phyloP scores from a whole-genome alignment of 2,113 vertebrate species.

The Xerus inauris region DNA sequence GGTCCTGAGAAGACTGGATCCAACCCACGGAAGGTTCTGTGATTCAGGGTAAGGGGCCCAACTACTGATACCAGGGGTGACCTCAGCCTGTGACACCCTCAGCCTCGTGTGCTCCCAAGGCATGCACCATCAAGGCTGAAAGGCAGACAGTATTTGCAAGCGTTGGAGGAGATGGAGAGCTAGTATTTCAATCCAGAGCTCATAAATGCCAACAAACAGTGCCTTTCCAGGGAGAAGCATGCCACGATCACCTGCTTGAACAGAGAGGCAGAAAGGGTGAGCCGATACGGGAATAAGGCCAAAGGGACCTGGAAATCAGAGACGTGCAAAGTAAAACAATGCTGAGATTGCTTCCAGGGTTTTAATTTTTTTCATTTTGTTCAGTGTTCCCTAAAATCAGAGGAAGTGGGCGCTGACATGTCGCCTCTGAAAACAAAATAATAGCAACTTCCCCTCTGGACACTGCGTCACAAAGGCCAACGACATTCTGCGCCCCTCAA shows the following conservation, averaged over 20 bases:
- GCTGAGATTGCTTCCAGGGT: fast-evolving
- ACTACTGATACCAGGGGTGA: neutral
- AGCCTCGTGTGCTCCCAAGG: neutral
- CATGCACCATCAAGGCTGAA: neutral
- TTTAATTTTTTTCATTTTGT: too few relatives aligned
- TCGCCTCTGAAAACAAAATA: neutral
- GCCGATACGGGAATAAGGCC: neutral
- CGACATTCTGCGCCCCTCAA: too few relatives aligned
- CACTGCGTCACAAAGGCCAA: neutral
- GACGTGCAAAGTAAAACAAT: too few relatives aligned
- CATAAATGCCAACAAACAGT: neutral
- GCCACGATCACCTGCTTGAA: neutral
- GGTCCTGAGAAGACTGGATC: neutral
- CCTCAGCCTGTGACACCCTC: neutral
- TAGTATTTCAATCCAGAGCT: neutral
- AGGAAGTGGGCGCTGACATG: fast-evolving
- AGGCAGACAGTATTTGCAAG: neutral
- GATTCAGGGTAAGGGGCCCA: fast-evolving
- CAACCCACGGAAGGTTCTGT: neutral
- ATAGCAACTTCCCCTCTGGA: fast-evolving
- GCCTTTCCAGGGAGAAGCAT: neutral
- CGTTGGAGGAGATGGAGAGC: neutral
- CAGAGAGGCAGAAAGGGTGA: neutral
- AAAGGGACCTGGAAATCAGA: fast-evolving
- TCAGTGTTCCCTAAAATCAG: neutral